Percentiles rank a stretch among this genome's conserved stretches.
Conservation (phyloP, 2,113 vertebrate species). For the Microcebus ravelobensis region DNA sequence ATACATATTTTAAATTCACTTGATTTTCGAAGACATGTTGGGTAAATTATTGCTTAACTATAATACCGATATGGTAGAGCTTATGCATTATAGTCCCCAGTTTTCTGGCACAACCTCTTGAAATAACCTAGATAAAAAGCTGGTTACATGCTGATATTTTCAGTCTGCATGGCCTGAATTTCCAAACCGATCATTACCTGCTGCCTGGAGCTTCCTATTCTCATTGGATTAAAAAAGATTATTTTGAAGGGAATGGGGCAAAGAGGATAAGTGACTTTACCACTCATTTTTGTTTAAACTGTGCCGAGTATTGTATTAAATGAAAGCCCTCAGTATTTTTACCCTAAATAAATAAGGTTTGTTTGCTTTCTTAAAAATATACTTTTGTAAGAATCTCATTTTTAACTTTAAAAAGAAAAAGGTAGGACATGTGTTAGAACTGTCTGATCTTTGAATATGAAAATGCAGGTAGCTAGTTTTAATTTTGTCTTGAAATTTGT, state of each 20-base stretch:
- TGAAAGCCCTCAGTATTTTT: background rate
- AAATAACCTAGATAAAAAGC: slow-evolving; percentile 68
- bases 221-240: slow-evolving; percentile 34
- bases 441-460: slow-evolving; percentile 25
- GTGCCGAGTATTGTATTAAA: background rate
- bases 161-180: slow-evolving; percentile 67
- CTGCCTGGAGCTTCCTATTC: slow-evolving; percentile 46
- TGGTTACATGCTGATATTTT: slow-evolving; percentile 43
- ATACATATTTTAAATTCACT: background rate
- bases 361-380: background rate
- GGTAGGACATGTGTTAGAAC: background rate
- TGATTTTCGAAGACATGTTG: background rate
- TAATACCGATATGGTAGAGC: background rate
- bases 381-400: background rate
- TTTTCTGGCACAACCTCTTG: slow-evolving; percentile 41
- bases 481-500: slow-evolving; percentile 31
- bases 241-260: slow-evolving; percentile 21
- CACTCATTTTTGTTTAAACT: background rate
- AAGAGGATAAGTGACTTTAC: background rate
- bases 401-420: slow-evolving; percentile 6
- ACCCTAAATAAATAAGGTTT: background rate
- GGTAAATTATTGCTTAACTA: slow-evolving; percentile 55
- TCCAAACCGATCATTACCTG: background rate
- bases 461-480: slow-evolving; percentile 5
- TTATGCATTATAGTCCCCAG: background rate